Evolutionary conservation across 2,888 invertebrate species (phyloP).

Genomic region (Nomada ruficornis): DNA sequence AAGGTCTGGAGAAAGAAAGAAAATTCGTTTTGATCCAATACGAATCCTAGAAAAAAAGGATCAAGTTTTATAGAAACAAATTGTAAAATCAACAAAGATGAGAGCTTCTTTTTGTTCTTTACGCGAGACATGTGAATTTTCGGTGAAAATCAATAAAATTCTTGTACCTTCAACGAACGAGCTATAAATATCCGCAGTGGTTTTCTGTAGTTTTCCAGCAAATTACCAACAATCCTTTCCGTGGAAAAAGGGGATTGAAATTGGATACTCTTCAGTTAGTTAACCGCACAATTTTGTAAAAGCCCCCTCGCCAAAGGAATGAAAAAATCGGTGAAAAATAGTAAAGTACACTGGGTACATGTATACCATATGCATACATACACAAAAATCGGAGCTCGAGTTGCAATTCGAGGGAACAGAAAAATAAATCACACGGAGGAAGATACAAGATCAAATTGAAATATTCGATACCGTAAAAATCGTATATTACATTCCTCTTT

Average conservation of each 20-base stretch:
- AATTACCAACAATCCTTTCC: background rate
- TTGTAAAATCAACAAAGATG: too few species aligned
- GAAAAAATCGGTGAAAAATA: background rate
- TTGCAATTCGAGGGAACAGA: background rate
- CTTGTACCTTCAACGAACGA: background rate
- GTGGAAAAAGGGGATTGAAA: background rate
- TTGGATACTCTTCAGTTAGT: background rate
- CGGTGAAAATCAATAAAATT: background rate
- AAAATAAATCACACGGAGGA: background rate
- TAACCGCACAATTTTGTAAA: background rate
- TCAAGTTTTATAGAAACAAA: too few species aligned
- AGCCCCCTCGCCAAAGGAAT: too few species aligned
- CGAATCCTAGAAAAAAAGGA: background rate
- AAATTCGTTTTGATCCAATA: background rate
- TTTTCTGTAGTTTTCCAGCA: background rate
- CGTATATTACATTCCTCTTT: too few species aligned
- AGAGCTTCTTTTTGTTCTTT: background rate
- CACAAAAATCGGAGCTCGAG: constrained; percentile 3
- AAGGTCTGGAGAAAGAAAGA: background rate
- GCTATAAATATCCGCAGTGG: background rate
- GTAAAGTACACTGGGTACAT: background rate
- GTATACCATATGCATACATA: background rate
- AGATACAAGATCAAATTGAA: background rate
- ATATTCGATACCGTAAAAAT: too few species aligned
- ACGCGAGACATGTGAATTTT: background rate